Evolutionary conservation across 2,888 invertebrate species (phyloP).

Genomic region (Rhyacophila evoluta): DNA sequence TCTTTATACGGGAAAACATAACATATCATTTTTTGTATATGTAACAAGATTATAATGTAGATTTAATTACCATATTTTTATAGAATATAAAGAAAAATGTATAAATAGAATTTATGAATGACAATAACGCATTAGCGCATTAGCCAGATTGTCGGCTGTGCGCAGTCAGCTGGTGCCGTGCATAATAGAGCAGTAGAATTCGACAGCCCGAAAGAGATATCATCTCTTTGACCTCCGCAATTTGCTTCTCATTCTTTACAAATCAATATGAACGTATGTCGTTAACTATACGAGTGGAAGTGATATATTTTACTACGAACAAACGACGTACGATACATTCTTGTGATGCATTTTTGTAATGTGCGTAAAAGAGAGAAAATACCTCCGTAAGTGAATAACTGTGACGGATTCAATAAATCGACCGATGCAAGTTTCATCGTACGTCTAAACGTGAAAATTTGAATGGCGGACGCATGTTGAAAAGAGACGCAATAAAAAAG

Average conservation of each 20-base stretch:
- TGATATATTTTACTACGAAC: background rate
- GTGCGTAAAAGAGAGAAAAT: background rate
- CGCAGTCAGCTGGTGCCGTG: slow-evolving; percentile 34
- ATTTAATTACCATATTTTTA: too few relatives aligned
- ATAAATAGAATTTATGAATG: background rate
- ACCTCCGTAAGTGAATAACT: background rate
- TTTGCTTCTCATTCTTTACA: slow-evolving; percentile 25
- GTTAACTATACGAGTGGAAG: background rate
- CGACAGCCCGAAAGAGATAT: background rate
- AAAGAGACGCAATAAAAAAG: background rate
- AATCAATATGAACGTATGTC: slow-evolving; percentile 43
- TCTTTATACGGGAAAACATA: too few relatives aligned
- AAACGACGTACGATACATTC: background rate
- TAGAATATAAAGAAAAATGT: too few relatives aligned
- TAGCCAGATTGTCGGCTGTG: background rate
- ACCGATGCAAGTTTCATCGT: background rate
- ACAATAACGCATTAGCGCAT: background rate
- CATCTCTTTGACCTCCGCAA: slow-evolving; percentile 26
- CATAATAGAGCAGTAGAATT: background rate
- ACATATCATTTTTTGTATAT: too few relatives aligned
- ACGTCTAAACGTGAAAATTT: background rate
- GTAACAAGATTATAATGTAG: too few relatives aligned
- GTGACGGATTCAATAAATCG: background rate
- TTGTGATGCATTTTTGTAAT: background rate
- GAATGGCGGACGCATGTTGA: background rate